A percentile compares a stretch with the other conserved stretches of the same genome.
Evolutionary conservation across 2,113 vertebrate genomes (phyloP).

Genomic region (Morone saxatilis): DNA sequence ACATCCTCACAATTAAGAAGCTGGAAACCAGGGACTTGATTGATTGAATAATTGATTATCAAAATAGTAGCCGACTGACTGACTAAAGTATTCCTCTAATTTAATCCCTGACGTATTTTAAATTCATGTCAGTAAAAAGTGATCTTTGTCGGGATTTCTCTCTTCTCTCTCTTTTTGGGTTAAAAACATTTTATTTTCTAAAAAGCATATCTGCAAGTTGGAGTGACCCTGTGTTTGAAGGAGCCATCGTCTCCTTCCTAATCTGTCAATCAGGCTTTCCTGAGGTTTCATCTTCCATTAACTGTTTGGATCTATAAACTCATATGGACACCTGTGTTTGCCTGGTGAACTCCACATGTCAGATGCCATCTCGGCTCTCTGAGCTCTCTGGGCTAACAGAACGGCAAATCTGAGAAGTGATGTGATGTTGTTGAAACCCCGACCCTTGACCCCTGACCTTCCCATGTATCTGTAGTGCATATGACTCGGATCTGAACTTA

Average conservation of each 20-base stretch:
- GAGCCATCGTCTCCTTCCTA: neutral
- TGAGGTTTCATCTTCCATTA: neutral
- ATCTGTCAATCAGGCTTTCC: neutral
- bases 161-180: too few species aligned
- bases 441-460: conserved; percentile 75
- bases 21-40: neutral
- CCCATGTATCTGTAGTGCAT: conserved; percentile 66
- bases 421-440: conserved; percentile 74
- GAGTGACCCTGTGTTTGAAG: neutral
- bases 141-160: too few species aligned
- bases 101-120: neutral
- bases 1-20: neutral
- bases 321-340: conserved; percentile 49
- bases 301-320: conserved; percentile 16
- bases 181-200: too few species aligned
- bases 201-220: neutral
- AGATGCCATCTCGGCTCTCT: conserved; percentile 40
- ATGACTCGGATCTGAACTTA: conserved; percentile 70
- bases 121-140: too few species aligned
- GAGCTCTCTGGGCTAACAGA: conserved; percentile 48
- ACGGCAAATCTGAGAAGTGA: conserved; percentile 58
- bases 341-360: conserved; percentile 42
- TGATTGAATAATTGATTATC: neutral
- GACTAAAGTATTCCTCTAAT: neutral
- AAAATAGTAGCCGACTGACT: neutral